Evolutionary conservation across 2,113 vertebrate genomes (phyloP), one percentile per base, ranked within the genome.

Genomic region (Vulpes vulpes): DNA sequence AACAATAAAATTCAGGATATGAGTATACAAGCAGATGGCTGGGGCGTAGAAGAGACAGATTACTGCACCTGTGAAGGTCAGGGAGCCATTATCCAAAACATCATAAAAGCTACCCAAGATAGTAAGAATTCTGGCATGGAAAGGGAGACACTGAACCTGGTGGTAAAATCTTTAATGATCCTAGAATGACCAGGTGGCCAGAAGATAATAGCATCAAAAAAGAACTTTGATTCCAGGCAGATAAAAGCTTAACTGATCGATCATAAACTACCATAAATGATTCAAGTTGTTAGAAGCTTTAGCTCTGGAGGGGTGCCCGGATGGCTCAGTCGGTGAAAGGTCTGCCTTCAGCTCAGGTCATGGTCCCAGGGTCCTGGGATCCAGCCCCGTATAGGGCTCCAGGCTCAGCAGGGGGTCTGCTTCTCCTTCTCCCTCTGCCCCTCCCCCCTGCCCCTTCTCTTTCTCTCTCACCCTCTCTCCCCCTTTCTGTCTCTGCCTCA

Each of bases 91-190:
- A 84, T n/a, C 55, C 35, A 38, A 32, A 86, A 78, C 17, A 89
- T 14, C 38, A 90, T 82, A 94, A 78, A 97, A 71, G 84, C 90
- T 38, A 79, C 15, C 14, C 27, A 85, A 35, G n/a, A 65, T 53
- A 60, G 27, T 1, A 57, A 51, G 60, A 93, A n/a, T 0, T 25
- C 9, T 62, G 55, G 9, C 11, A 17, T 35, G 1, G 43, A 94
- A 78, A 89, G 73, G 53, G 74, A 93, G 60, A 89, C 51, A 43
- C 30, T 43, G 32, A 87, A 3, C 15, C 57, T 74, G 67, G 74
- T 19, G 12, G 17, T 20, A 89, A 81, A 93, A 57, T 83, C 49
- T 86, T 78, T 73, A 78, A 14, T 87, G 78, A 55, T 59, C 51
- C 8, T 67, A 43, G 69, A 76, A 67, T 67, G 38, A 71, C 30